These are phyloP conservation scores for Garra rufa DNA, from an alignment of 2,113 vertebrate genomes.

Conservation along the genomic window DNA sequence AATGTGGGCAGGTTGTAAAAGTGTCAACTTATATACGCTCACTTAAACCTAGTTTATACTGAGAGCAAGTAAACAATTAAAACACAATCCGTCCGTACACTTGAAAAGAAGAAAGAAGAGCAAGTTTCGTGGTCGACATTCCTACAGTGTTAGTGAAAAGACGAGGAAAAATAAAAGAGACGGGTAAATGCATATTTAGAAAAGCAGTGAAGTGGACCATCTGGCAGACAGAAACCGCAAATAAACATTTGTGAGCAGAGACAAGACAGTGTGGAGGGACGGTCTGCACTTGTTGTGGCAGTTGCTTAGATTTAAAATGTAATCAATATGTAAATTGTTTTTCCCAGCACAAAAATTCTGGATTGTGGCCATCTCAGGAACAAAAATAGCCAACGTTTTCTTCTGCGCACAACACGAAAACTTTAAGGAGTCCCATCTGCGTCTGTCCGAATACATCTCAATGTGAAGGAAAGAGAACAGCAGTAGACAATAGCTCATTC, in stretches of 20 bases:
- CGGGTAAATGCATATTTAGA: constrained; percentile 24
- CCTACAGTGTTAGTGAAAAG: neutral
- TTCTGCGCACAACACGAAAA: neutral
- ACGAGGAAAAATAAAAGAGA: neutral
- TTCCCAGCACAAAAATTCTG: neutral
- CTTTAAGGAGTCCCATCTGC: neutral
- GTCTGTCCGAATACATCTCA: constrained; percentile 5
- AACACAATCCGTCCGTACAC: neutral
- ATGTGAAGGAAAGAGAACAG: neutral
- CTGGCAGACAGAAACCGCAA: neutral
- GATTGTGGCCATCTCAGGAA: constrained; percentile 12
- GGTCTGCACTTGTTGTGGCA: constrained; percentile 8
- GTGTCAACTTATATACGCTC: too few relatives aligned
- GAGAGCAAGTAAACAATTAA: neutral
- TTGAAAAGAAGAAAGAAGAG: neutral
- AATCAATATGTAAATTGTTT: constrained; percentile 61
- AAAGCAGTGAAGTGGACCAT: constrained; percentile 30
- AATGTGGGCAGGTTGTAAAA: neutral
- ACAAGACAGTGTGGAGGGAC: neutral
- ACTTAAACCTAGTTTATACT: neutral
- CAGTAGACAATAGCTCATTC: neutral
- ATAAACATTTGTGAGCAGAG: constrained; percentile 30
- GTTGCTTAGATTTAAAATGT: constrained; percentile 40
- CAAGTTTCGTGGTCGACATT: neutral
- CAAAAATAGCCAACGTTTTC: constrained; percentile 8